Evolutionary conservation across 92 coral and sea anemone genomes (phyloP).

Genomic region (Palythoa caribaeorum): DNA sequence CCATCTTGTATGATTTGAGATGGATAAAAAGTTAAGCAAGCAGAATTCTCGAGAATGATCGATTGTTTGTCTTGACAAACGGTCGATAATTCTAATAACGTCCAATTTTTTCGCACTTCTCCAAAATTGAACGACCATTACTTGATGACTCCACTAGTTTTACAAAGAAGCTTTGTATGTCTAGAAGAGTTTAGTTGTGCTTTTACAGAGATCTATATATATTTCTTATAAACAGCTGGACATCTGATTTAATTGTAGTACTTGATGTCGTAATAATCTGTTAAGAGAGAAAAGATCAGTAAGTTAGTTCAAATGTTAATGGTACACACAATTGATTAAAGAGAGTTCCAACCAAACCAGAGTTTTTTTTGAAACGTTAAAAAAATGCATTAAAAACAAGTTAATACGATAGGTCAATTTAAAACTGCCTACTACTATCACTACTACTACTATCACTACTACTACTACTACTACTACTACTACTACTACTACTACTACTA

Average conservation of each 20-base stretch:
- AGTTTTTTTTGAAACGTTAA: not conserved
- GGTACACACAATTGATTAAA: not conserved
- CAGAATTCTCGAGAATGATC: conserved; percentile 45
- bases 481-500: not conserved
- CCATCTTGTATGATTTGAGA: conserved; percentile 21
- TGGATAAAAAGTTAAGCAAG: conserved; percentile 26
- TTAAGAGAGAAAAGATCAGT: conserved; percentile 34
- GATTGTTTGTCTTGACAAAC: not conserved
- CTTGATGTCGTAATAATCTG: conserved; percentile 28
- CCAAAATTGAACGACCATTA: conserved; percentile 32
- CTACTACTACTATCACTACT: too few relatives aligned
- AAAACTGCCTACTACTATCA: too few relatives aligned
- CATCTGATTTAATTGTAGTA: not conserved
- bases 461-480: too few relatives aligned
- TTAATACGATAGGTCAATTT: too few relatives aligned
- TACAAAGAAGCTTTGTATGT: not conserved
- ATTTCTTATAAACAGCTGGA: not conserved
- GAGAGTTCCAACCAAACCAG: not conserved
- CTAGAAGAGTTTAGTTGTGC: not conserved
- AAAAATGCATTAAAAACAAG: too few relatives aligned
- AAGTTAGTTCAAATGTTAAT: not conserved
- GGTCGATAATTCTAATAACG: conserved; percentile 24
- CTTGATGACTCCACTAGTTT: not conserved
- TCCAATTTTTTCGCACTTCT: conserved; percentile 5
- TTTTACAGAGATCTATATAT: not conserved